Evolutionary conservation across 2,113 vertebrate genomes (phyloP), one percentile per base, ranked within the genome.

Genomic region (Phylloscopus trochilus): DNA sequence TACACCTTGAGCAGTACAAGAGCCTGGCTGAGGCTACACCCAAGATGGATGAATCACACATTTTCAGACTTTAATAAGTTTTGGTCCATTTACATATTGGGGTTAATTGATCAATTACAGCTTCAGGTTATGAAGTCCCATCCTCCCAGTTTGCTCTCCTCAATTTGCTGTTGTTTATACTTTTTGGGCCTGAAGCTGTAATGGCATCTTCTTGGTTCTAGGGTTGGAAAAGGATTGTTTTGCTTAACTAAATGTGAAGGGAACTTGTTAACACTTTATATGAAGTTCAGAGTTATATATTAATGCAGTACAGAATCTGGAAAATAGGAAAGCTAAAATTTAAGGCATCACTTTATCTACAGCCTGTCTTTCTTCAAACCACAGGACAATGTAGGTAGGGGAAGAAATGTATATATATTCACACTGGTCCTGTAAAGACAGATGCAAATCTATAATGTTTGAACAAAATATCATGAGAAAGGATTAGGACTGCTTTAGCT

Each of bases 31-130:
- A 20, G 44, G 58, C n/a, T 49, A 11, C 6, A 17, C 26, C 28
- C 28, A 26, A 39, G 58, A 62, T 9, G 22, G 35, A 77, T 0
- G 1, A 2, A 17, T 51, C 28, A 51, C 1, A 2, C 7, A 3
- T 51, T 62, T 39, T 62, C 16, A 51, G 21, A 33, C 22, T 51
- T 51, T 39, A 20, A 6, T 15, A 33, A 20, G 16, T 39, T 37
- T 24, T 51, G 28, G 13, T 51, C 44, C 13, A 26, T 39, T 77
- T 77, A 4, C 16, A 21, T 39, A 15, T 12, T 62, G 6, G 35
- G 13, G 16, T 62, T 26, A 20, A 51, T 49, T 49, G 16, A 33
- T n/a, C 56, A 60, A 15, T 12, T 62, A 26, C 35, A 62, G 28
- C 35, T 62, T 39, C 28, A 49, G 21, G 35, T 77, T 6, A 39